Base-by-base conservation (phyloP, 92 coral and sea anemone species). In the Montipora capitata region DNA sequence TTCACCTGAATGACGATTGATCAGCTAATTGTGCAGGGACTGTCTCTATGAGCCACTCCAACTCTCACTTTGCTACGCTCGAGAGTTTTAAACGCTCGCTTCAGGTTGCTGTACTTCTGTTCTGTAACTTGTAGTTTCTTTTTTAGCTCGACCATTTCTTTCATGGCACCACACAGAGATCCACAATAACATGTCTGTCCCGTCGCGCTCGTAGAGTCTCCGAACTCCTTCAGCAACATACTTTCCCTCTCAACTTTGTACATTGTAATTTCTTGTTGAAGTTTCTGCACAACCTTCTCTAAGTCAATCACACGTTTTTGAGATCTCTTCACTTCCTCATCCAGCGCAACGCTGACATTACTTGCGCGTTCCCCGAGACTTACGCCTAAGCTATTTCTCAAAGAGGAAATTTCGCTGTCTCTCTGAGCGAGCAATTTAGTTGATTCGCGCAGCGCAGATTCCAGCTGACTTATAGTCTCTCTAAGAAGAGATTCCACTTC, bases 121-220 rank as follows among this genome's bases (percentile, higher is more conserved):
- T 98, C 98, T n/a, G 95, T 98, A 74, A 92, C 84, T 48, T 93
- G 96, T 12, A 98, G 88, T 89, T 96, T 95, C 62, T 93, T 91
- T 76, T 96, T 98, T 7, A 98, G 68, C 39, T 98, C 98, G 3
- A 94, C 94, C 43, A 96, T 91, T 76, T 98, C 99, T 78, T 96
- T 96, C 99, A 98, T 98, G 49, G 99, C 98, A 4, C 96, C 95
- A 85, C 99, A 98, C 40, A 96, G 93, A 7, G 98, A 95, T 2
- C 98, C 98, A 58, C 98, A 95, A 71, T 95, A 95, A 66, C 98
- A 95, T 7, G 94, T 92, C 56, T 93, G 98, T 12, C 91, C 95
- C 9, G 84, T 40, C 20, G 40, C 67, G 8, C 42, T 73, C 18
- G 67, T 85, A 41, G 78, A 83, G 42, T 71, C 89, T 3, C 77